Conservation (phyloP, 2,797 vertebrate genomes). For the Lepidocolaptes lacrymiger region DNA sequence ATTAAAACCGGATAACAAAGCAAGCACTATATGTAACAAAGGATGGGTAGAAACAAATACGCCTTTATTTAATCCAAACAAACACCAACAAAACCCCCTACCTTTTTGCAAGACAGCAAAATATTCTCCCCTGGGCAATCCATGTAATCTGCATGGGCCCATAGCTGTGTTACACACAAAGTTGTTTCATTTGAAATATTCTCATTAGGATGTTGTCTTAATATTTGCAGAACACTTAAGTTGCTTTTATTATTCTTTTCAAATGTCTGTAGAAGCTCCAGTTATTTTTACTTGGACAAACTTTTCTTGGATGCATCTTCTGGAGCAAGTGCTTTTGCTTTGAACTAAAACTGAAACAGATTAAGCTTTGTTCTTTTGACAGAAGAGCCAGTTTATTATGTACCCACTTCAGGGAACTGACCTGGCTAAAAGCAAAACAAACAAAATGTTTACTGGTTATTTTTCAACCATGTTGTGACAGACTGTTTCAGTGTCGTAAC, state of each 20-base stretch:
- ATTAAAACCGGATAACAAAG: neutral
- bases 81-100: neutral
- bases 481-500: neutral
- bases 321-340: neutral
- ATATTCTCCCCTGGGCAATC: neutral
- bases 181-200: neutral
- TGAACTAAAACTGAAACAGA: neutral
- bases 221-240: neutral
- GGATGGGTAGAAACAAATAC: neutral
- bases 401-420: neutral
- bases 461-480: neutral
- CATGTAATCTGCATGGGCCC: neutral
- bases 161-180: neutral
- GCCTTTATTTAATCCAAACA: neutral
- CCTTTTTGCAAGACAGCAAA: neutral
- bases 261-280: neutral
- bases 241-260: neutral
- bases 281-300: neutral
- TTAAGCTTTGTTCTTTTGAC: neutral
- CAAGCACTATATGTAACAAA: neutral
- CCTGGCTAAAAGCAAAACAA: conserved; percentile 14
- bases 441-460: neutral
- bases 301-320: neutral
- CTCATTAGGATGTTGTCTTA: neutral
- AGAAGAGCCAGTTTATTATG: neutral